Evolutionary conservation across 2,797 vertebrate genomes (phyloP), one percentile per base, ranked within the genome.

Genomic region (Sebastes vulpes): DNA sequence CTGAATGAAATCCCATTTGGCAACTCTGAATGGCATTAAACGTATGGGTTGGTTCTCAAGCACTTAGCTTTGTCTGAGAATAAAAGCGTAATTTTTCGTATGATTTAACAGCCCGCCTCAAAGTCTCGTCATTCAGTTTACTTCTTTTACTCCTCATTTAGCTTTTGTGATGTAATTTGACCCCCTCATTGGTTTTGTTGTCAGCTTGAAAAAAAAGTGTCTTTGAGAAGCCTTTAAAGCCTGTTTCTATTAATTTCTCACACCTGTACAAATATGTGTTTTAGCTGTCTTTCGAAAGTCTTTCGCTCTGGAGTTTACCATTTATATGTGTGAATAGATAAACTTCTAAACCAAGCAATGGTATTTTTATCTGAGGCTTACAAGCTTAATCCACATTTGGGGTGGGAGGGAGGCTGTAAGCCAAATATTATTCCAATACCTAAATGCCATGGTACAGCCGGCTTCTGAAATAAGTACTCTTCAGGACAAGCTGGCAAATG

Each of bases 321-420:
- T 83, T 74, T 46, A 50, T 65, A 48, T 68, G 28, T 23, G 9
- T 75, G 59, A 76, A 65, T 20, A 80, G 60, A 81, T 81, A 59
- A 72, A 78, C 53, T 78, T 84, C 67, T 70, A 71, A 82, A 75
- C 14, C 54, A 65, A 56, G 75, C 48, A 52, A 18, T 70, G 9
- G 3, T 18, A 10, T 71, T 84, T 81, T 69, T 71, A 23, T 86
- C 16, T 25, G 52, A 77, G 72, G 67, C 32, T 90, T 87, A 85
- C 57, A 82, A 67, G 58, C 18, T 68, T 87, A 86, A 90, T 85
- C 70, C 84, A 75, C 50, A 59, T 72, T 81, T 84, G 11, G 26
- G 20, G 0, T 5, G 26, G 32, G 20, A 0, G 11, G 32, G 46
- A 14, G 21, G 14, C 73, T 66, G 2, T 63, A 73, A 83, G 70